Evolutionary conservation across 2,888 invertebrate species (phyloP), one percentile per base, ranked within the genome.

Genomic region (Phytoseiulus persimilis): DNA sequence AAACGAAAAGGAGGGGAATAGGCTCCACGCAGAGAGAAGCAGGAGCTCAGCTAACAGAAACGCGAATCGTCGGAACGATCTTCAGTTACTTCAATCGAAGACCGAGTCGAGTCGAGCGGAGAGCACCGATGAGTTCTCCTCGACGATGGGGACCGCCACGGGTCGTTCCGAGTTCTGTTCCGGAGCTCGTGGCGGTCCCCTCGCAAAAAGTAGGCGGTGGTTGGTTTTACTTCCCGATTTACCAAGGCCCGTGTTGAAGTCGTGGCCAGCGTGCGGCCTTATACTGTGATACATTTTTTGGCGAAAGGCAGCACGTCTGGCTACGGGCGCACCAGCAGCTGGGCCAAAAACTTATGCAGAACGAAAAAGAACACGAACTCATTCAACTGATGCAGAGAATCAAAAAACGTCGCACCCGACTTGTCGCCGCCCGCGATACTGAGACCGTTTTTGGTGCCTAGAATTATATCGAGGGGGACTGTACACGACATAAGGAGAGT

Each of bases 271-370:
- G 65, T 28, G 65, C 65, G 65, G 65, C 65, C 65, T 65, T 65
- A 65, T 65, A 65, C 65, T 65, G 65, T 65, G 65, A 65, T 65
- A 65, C 65, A 65, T 65, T 65, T 65, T 65, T 65, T 65, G 65
- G 65, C 65, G 65, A 65, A 65, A 65, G 65, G 65, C 65, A 65
- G 2, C 65, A 28, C 65, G 65, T 65, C 65, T 65, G 65, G 65
- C 65, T 65, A 23, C 65, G 65, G 28, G 65, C 65, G 65, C 65
- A 65, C 65, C 65, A 65, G 18, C 65, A 65, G 65, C 65, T 65
- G 65, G 65, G 65, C 65, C 65, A 65, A 65, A 65, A 65, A 65
- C 65, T 65, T 65, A 65, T 65, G 65, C 65, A 65, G 65, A 65
- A 65, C 65, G 65, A 65, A 65, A 65, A 65, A 65, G 65, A 65